A percentile compares a stretch with the other conserved stretches of the same genome.
Evolutionary conservation across 2,888 invertebrate genomes (phyloP).

Genomic region (Dicycla oo): DNA sequence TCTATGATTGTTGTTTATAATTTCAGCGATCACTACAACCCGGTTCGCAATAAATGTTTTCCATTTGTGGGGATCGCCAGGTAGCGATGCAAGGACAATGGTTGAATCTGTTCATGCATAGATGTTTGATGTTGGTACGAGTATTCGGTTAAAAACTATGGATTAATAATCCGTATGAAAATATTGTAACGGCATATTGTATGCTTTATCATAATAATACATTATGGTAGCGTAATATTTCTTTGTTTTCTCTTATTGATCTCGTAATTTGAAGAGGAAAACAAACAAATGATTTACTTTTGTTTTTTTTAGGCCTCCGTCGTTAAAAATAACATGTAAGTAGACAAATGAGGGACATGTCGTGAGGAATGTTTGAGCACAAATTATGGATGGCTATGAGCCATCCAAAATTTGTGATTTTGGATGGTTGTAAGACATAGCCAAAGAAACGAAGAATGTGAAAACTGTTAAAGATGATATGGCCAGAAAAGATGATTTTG

Average conservation of each 20-base stretch:
- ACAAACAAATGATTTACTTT: conserved; percentile 27
- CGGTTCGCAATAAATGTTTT: too few relatives aligned
- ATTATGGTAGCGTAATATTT: background rate
- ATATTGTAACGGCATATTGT: conserved; percentile 2
- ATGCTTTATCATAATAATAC: background rate
- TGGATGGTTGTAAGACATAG: too few relatives aligned
- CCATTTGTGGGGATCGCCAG: too few relatives aligned
- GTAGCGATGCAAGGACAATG: too few relatives aligned
- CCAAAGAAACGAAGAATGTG: too few relatives aligned
- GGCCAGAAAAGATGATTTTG: too few relatives aligned
- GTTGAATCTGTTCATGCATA: too few relatives aligned
- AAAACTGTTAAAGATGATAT: too few relatives aligned
- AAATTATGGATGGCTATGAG: background rate
- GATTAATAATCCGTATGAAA: background rate
- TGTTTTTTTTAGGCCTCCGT: background rate
- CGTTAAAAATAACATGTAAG: background rate
- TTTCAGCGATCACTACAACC: too few relatives aligned
- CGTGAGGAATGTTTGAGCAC: background rate
- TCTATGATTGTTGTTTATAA: too few relatives aligned
- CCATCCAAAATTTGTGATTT: too few relatives aligned
- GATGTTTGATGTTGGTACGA: too few relatives aligned
- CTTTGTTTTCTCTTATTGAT: conserved; percentile 19
- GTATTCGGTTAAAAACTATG: background rate
- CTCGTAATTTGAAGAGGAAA: conserved; percentile 15
- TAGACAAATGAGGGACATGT: background rate